Base-by-base conservation (phyloP, 2,888 invertebrate species). In the Cremastinae sp. region DNA sequence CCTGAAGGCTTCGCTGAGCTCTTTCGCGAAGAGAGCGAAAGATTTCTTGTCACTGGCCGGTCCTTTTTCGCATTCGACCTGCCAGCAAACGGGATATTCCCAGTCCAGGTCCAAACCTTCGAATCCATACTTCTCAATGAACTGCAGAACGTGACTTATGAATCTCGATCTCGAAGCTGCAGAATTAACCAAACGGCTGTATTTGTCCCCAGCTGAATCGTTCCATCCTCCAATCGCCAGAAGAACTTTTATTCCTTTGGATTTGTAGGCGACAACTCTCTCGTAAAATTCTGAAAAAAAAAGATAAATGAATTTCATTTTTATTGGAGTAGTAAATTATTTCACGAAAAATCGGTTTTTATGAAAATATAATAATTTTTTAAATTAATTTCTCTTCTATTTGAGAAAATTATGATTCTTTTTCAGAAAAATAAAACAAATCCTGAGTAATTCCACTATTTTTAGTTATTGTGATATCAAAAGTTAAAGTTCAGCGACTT, bases 161-260 rank as follows among this genome's bases (percentile, higher is more conserved):
- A 97, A 97, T 78, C 92, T 92, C 28, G 92, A 91, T 69, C 97
- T 91, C 0, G 95, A 93, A 0, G 92, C 90, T 0, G 94, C 92
- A 84, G 93, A 95, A 87, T 95, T 94, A 0, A 96, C 96, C 36
- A 97, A 90, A 49, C 94, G 92, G 0, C 96, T 95, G 89, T 97
- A 97, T 86, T 97, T 97, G 87, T 96, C 95, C 2, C 96, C 96
- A 0, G 95, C 95, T 0, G 97, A 97, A 90, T 98, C 97, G 85
- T 97, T 97, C 98, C 98, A 98, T 0, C 98, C 98, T 4, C 98
- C 98, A 73, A 98, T 93, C 0, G 97, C 97, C 1, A 98, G 91
- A 0, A 96, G 91, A 0, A 96, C 95, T 88, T 96, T 96, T 10
- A 96, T 92, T 0, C 95, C 95, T 80, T 93, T 93, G 0, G 91